A percentile compares a stretch with the other conserved stretches of the same genome.
phyloP scores from a whole-genome alignment of 2,113 vertebrate species.

The Anguilla japonica region DNA sequence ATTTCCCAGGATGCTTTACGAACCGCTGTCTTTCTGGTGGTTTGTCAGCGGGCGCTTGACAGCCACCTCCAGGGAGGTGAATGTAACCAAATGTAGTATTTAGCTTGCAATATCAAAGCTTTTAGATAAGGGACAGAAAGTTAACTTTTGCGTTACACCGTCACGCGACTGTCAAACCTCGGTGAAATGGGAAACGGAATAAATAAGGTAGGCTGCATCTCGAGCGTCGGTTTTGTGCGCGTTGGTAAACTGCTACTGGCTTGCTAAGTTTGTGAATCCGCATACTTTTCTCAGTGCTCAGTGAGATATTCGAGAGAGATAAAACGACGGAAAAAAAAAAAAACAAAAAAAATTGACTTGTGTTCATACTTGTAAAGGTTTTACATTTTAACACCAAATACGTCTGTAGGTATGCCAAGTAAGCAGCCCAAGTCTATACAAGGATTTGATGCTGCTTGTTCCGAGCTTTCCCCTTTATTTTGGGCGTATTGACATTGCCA shows the following conservation, averaged over 20 bases:
- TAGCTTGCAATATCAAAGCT: not conserved
- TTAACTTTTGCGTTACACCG: not conserved
- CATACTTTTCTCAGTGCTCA: not conserved
- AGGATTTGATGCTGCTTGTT: not conserved
- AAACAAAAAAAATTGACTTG: not conserved
- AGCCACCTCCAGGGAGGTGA: not conserved
- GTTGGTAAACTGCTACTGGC: not conserved
- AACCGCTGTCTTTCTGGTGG: slow-evolving; percentile 1
- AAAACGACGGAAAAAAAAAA: not conserved
- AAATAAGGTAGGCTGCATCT: slow-evolving; percentile 57
- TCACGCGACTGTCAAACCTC: not conserved
- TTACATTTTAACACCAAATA: not conserved
- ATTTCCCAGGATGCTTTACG: slow-evolving; percentile 16
- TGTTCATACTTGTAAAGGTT: too few relatives aligned
- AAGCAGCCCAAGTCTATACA: not conserved
- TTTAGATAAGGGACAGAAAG: not conserved
- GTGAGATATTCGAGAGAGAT: not conserved
- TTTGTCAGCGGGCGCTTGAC: not conserved
- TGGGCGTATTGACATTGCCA: not conserved
- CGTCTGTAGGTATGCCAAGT: not conserved
- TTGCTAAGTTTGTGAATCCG: not conserved
- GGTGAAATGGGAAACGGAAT: slow-evolving; percentile 64
- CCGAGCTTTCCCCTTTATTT: not conserved
- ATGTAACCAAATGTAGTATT: not conserved
- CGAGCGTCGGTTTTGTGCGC: not conserved